Base-by-base conservation (phyloP, 2,113 vertebrate genomes). In the zebrafish (Danio rerio) region DNA sequence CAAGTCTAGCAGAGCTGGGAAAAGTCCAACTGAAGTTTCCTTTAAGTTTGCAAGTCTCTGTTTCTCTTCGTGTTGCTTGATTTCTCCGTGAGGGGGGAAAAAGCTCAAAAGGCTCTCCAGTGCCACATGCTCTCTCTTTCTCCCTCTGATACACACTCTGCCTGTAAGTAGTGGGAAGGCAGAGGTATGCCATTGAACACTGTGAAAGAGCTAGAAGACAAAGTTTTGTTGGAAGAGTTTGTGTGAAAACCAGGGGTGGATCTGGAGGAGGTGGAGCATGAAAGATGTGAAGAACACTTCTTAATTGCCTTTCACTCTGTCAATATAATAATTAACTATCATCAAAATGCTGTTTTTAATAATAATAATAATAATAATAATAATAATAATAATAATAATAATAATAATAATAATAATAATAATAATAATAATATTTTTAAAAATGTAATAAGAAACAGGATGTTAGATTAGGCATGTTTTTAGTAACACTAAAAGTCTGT, bases 131-230 rank as follows among this genome's bases (percentile, higher is more conserved):
- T 16, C 31, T 43, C 85, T 69, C 59, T 53, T 79, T 52, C 78
- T 20, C 63, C 58, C 72, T 59, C 56, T 71, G 50, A 55, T 78
- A 74, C 47, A 66, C 58, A 6, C 56, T 63, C 40, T 40, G 70
- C 76, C 68, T 63, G 21, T 61, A 65, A 58, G 84, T 42, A 80
- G 62, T 63, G 63, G 9, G 69, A 76, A 85, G 69, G 84, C 82
- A 80, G 82, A 78, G 86, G 58, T 75, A 83, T 79, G 79, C 82
- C 81, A 85, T 84, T 83, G 82, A 81, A 80, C 76, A 69, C 9
- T 80, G 43, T 42, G 58, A 66, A 18, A 65, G 11, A 68, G 47
- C 56, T 63, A 83, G 65, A 70, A 73, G 68, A 78, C 73, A 86
- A 87, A 83, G 81, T 87, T 31, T 87, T 83, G 47, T n/a, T 6